These are phyloP conservation scores for Stomorhina lunata DNA, from an alignment of 2,888 invertebrate genomes.

Conservation along the genomic window DNA sequence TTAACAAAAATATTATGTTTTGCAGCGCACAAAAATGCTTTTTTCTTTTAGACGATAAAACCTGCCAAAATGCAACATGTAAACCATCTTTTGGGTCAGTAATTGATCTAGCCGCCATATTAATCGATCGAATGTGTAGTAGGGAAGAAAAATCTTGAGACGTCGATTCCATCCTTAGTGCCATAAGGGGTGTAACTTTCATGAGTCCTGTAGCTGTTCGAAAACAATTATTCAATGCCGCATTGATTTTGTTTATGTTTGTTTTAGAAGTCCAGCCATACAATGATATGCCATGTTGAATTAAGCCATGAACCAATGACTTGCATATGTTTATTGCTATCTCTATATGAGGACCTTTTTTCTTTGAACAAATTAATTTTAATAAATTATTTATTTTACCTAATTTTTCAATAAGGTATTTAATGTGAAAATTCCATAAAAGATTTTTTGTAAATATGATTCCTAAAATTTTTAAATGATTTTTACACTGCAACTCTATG, in stretches of 20 bases:
- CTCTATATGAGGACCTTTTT: slow-evolving; percentile 48
- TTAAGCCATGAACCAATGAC: slow-evolving; percentile 4
- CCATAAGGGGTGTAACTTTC: slow-evolving; percentile 15
- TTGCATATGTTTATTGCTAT: slow-evolving; percentile 29
- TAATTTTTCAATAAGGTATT: not conserved
- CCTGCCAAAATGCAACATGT: not conserved
- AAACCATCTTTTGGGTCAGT: slow-evolving; percentile 1
- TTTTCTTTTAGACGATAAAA: not conserved
- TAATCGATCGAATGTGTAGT: not conserved
- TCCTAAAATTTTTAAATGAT: not conserved
- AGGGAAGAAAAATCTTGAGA: not conserved
- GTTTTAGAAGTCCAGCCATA: slow-evolving; percentile 37
- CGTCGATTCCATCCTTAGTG: slow-evolving; percentile 3
- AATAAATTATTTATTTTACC: slow-evolving; percentile 35
- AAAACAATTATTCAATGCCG: slow-evolving; percentile 66
- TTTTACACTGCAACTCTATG: not conserved
- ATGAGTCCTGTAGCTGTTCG: slow-evolving; percentile 57
- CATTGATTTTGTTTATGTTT: slow-evolving; percentile 2
- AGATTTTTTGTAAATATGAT: slow-evolving; percentile 11
- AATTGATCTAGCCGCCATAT: slow-evolving; percentile 1
- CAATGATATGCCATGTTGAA: slow-evolving; percentile 30
- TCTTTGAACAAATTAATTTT: slow-evolving; percentile 28
- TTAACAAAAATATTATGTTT: not conserved
- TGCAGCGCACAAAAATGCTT: not conserved
- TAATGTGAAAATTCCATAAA: not conserved